Evolutionary conservation across 2,797 vertebrate genomes (phyloP).

Genomic region (Crenichthys baileyi): DNA sequence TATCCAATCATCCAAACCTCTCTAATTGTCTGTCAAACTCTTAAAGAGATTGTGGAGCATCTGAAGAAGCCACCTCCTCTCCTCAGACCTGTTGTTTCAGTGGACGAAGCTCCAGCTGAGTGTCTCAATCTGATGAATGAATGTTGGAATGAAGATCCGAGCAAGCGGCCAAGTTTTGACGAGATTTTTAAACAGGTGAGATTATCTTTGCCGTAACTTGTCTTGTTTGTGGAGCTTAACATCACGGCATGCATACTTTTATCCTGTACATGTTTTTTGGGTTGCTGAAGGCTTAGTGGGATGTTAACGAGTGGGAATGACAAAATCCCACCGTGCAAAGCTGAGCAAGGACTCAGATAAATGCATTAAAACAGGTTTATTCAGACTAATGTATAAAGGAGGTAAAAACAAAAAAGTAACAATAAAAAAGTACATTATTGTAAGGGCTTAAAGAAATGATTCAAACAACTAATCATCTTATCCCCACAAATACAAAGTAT

Average conservation of each 20-base stretch:
- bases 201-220: not conserved
- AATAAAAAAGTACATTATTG: no score
- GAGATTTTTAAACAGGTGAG: constrained; percentile 76
- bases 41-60: constrained; percentile 83
- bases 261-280: no score
- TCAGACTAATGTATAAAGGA: no score
- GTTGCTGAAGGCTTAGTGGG: no score
- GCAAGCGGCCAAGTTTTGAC: constrained; percentile 72
- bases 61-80: constrained; percentile 78
- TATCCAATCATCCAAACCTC: not conserved
- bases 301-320: no score
- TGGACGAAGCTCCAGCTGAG: constrained; percentile 86
- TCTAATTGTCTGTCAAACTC: constrained; percentile 16
- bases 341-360: no score
- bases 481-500: no score
- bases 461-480: no score
- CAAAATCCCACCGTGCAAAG: no score
- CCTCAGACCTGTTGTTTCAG: constrained; percentile 80
- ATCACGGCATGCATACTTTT: not conserved
- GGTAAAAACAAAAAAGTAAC: no score
- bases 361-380: no score
- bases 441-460: no score
- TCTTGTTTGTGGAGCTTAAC: not conserved
- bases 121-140: constrained; percentile 88
- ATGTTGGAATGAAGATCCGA: constrained; percentile 87